Evolutionary conservation across 2,888 invertebrate genomes (phyloP).

Genomic region (Vesta saturnalis): DNA sequence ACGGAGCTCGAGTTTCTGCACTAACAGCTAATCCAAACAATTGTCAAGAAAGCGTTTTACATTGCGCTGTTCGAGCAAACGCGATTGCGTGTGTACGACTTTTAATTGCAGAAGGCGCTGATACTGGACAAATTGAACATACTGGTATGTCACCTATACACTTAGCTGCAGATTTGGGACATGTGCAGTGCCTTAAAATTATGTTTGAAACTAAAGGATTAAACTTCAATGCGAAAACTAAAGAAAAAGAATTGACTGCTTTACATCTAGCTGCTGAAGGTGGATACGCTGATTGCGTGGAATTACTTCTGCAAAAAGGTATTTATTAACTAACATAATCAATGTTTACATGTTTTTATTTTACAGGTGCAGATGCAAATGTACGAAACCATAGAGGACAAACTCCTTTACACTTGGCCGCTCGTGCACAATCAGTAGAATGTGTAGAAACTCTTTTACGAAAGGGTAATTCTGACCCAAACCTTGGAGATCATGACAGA

Average conservation of each 20-base stretch:
- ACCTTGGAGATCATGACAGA: slow-evolving; percentile 82
- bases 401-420: slow-evolving; percentile 86
- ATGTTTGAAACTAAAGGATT: slow-evolving; percentile 78
- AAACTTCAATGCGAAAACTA: slow-evolving; percentile 76
- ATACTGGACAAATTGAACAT: slow-evolving; percentile 78
- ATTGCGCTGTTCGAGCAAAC: slow-evolving; percentile 87
- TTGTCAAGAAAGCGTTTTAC: slow-evolving; percentile 81
- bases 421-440: slow-evolving; percentile 81
- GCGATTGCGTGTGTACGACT: slow-evolving; percentile 81
- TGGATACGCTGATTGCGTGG: slow-evolving; percentile 84
- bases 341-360: no score
- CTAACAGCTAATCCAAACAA: slow-evolving; percentile 69
- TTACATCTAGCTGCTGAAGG: slow-evolving; percentile 90
- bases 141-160: slow-evolving; percentile 84
- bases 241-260: slow-evolving; percentile 80
- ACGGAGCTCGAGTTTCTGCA: slow-evolving; percentile 74
- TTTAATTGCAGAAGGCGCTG: slow-evolving; percentile 78
- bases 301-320: slow-evolving; percentile 72
- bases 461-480: slow-evolving; percentile 80
- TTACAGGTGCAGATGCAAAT: slow-evolving; percentile 77
- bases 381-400: slow-evolving; percentile 82
- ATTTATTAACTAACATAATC: slow-evolving; percentile 7
- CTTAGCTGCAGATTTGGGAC: slow-evolving; percentile 82
- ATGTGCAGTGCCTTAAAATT: slow-evolving; percentile 77
- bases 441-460: slow-evolving; percentile 81